These are phyloP conservation scores for Scolanthus callimorphus DNA, from an alignment of 92 coral and sea anemone species.

Conservation along the genomic window DNA sequence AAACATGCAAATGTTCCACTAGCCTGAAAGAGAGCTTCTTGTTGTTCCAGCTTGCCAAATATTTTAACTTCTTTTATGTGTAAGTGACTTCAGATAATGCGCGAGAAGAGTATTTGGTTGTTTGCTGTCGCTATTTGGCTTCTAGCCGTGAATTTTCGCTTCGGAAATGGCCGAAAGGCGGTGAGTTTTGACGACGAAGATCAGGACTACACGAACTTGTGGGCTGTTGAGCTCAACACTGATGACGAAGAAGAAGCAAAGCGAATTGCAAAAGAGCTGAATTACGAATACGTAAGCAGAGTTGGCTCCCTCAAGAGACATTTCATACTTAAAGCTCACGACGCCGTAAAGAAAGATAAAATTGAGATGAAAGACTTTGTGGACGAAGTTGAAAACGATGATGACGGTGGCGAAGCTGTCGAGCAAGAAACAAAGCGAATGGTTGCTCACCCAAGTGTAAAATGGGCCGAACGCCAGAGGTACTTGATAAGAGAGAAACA, in stretches of 20 bases:
- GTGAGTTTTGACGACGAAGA: conserved; percentile 37
- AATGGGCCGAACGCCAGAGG: conserved; percentile 81
- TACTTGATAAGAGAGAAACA: conserved; percentile 72
- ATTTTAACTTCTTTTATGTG: no score
- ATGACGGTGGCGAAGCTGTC: conserved; percentile 29
- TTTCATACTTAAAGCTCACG: no score
- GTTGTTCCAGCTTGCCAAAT: no score
- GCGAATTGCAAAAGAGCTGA: conserved; percentile 62
- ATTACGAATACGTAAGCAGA: conserved; percentile 77
- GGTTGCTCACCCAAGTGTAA: conserved; percentile 74
- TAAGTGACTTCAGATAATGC: no score
- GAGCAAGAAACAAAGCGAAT: conserved; percentile 44
- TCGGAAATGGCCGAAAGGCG: no score
- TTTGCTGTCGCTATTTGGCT: no score
- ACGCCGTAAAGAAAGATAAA: conserved; percentile 67
- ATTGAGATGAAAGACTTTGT: conserved; percentile 27
- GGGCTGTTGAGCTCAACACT: conserved; percentile 83
- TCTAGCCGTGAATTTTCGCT: no score
- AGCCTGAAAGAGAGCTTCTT: no score
- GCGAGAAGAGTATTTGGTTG: no score
- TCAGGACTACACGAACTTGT: conserved; percentile 42
- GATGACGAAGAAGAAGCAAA: conserved; percentile 73
- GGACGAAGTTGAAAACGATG: conserved; percentile 9
- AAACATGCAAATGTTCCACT: no score
- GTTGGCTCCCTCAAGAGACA: conserved; percentile 61